Evolutionary conservation across 2,888 invertebrate genomes (phyloP), one percentile per base, ranked within the genome.

Genomic region (Drosophila bunnanda): DNA sequence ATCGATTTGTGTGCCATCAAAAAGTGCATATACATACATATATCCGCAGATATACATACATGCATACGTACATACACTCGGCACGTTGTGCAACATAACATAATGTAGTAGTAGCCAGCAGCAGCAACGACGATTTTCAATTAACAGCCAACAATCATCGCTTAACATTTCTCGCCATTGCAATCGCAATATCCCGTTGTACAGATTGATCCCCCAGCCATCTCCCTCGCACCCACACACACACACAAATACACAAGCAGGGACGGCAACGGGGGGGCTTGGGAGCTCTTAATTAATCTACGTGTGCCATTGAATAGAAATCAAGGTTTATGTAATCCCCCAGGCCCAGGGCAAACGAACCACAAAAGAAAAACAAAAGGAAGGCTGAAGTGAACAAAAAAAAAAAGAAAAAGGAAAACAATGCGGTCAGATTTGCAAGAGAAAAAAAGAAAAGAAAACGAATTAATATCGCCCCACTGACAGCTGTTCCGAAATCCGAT

Each of bases 1-100:
- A 84, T 84, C 84, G 84, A 84, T 84, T 84, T 86, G 83, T 80
- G 82, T 85, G 82, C 76, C 82, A 84, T 86, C 83, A 82, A 88
- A 88, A 75, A 70, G 57, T 76, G 74, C 74, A 75, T 69, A 75
- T 75, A 75, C 50, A 65, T 46, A 48, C 22, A 12, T 50, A 22
- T n/a, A 48, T 32, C 13, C 30, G 13, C 32, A 32, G 8, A 20
- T 15, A 25, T 46, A 46, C 13, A 22, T 28, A 30, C 32, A 48
- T 17, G 32, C 36, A 22, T 12, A 32, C 10, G 22, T 22, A 30
- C 15, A 28, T 15, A 30, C 17, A 39, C 39, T 41, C 57, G 6
- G 50, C 9, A 55, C 60, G 82, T 82, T 84, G 85, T 82, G 82
- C 88, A 82, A 82, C 82, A 84, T 70, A 82, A 82, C 82, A 84